Conservation (phyloP, 2,113 vertebrate genomes). For the Dromiciops gliroides region DNA sequence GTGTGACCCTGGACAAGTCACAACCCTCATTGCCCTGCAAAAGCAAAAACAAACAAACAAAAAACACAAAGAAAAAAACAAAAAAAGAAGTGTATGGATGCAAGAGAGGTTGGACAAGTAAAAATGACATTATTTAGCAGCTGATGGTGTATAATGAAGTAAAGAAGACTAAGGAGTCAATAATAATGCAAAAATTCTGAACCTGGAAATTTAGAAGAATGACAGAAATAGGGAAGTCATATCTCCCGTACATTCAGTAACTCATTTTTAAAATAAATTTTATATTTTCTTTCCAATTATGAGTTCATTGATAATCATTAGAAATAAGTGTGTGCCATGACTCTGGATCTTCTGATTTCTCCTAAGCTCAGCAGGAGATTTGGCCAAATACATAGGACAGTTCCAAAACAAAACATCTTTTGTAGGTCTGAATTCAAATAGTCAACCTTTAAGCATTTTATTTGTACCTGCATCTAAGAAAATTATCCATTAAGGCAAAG, state of each 20-base stretch:
- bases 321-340: not conserved
- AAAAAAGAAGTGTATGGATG: not conserved
- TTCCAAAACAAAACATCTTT: not conserved
- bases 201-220: not conserved
- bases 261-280: not conserved
- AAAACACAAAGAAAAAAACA: too few species aligned
- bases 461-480: not conserved
- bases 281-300: not conserved
- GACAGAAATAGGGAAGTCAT: not conserved
- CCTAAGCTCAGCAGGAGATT: not conserved
- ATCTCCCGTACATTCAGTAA: not conserved
- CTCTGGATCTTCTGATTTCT: not conserved
- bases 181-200: not conserved
- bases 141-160: not conserved
- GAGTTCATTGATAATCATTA: not conserved
- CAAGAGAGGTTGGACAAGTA: not conserved
- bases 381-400: not conserved
- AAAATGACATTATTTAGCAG: not conserved
- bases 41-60: too few species aligned
- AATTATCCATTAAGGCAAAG: not conserved
- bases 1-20: too few species aligned
- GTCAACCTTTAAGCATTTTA: not conserved
- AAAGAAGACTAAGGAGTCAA: not conserved
- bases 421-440: not conserved
- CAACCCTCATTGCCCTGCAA: too few species aligned